A percentile compares a stretch with the other conserved stretches of the same genome.
Evolutionary conservation across 2,888 invertebrate species (phyloP).

Genomic region (Drosophila testacea): DNA sequence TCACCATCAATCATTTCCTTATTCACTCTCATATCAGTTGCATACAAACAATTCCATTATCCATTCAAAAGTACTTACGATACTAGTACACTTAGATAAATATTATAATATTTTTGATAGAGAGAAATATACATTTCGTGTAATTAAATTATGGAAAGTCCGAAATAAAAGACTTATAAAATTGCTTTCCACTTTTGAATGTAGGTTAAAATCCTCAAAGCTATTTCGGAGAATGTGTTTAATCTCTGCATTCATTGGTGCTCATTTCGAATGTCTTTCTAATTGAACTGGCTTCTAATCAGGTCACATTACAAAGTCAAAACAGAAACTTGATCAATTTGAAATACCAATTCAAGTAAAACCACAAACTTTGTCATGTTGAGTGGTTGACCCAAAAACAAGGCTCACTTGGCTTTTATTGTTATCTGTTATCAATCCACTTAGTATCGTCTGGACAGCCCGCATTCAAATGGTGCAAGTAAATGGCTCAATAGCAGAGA

Average conservation of each 20-base stretch:
- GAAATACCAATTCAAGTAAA: conserved; percentile 26
- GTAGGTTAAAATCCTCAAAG: neutral
- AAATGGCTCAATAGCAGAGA: conserved; percentile 16
- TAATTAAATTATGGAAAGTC: too few species aligned
- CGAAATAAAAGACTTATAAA: too few species aligned
- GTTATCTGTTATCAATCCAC: conserved; percentile 42
- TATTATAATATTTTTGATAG: too few species aligned
- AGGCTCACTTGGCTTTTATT: conserved; percentile 20
- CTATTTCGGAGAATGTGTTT: too few species aligned
- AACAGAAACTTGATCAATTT: conserved; percentile 17
- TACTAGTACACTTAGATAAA: too few species aligned
- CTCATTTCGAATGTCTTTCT: neutral
- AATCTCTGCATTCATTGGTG: neutral
- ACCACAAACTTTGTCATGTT: conserved; percentile 23
- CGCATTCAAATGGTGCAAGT: conserved; percentile 36
- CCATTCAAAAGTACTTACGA: too few species aligned
- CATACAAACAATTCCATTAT: too few species aligned
- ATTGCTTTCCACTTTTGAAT: too few species aligned
- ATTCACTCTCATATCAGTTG: too few species aligned
- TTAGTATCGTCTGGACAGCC: conserved; percentile 32
- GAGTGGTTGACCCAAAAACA: conserved; percentile 15
- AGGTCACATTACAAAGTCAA: neutral
- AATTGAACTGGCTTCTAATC: neutral
- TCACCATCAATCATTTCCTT: conserved; percentile 6
- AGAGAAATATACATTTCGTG: too few species aligned